Evolutionary conservation across 2,113 vertebrate species (phyloP), one percentile per base, ranked within the genome.

Genomic region (Antigone vipio): DNA sequence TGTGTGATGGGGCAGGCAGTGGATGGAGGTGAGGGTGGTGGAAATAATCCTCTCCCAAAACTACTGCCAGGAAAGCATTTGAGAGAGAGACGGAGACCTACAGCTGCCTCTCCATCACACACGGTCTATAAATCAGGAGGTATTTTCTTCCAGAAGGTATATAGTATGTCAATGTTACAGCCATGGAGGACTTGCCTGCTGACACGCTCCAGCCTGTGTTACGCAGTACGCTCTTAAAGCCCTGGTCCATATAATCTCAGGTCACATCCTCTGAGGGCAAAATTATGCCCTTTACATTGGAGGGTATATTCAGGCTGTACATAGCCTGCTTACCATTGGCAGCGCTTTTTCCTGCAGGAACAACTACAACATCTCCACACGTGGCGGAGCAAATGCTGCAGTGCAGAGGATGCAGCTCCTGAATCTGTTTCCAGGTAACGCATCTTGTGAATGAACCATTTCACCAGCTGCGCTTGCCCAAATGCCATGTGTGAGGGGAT

Each of bases 331-430:
- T 30, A 24, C 19, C 16, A 6, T 38, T 8, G 35, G 74, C 85
- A 82, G 66, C 1, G 6, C 32, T 75, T 85, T 15, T 35, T 56
- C 42, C 69, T 82, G 45, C 42, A 59, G 50, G 47, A 81, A 6
- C 34, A 81, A 9, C 50, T 9, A 8, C 42, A 12, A 12, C 22
- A 32, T 14, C 67, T 68, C 58, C 71, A 55, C n/a, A 38, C 3
- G 2, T 3, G 1, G 40, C 11, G 2, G 30, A 47, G 21, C 1
- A 0, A n/a, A 15, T 0, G 1, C 85, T 44, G 73, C 53, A 21
- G n/a, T 49, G 59, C 27, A 22, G 62, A 35, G 34, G 9, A 2
- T 19, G 27, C 68, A 38, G 34, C 35, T 58, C 64, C 64, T 13
- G 22, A 17, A 29, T 47, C 52, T 88, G 53, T 60, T 83, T 63